Percentiles rank a stretch among this genome's conserved stretches.
Conservation (phyloP, 2,113 vertebrate species). For the Myiopsitta monachus region DNA sequence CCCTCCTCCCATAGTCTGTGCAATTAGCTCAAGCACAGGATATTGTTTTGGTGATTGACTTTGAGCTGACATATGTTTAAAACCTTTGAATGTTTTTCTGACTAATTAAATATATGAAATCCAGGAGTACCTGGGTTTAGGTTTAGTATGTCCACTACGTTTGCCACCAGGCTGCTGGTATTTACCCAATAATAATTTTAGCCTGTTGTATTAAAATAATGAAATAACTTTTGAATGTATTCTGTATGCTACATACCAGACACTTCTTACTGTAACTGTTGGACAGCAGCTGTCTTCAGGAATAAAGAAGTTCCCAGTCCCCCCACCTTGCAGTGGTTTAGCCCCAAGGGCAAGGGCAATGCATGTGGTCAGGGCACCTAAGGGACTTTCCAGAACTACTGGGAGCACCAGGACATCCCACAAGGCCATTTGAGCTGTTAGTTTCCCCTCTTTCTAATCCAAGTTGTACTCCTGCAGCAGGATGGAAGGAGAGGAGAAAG, state of each 20-base stretch:
- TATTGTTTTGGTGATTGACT: not conserved
- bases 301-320: not conserved
- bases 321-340: not conserved
- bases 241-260: not conserved
- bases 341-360: not conserved
- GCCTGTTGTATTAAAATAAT: not conserved
- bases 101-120: not conserved
- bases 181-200: not conserved
- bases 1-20: rapidly evolving
- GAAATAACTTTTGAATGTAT: not conserved
- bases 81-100: not conserved
- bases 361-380: not conserved
- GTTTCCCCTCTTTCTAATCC: not conserved
- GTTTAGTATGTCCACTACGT: not conserved
- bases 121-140: not conserved
- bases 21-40: not conserved
- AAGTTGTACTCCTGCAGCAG: not conserved
- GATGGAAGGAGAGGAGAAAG: not conserved
- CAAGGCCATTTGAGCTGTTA: not conserved
- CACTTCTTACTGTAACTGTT: not conserved
- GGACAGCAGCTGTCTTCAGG: not conserved
- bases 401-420: not conserved
- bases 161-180: not conserved
- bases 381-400: not conserved
- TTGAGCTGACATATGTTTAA: not conserved